Evolutionary conservation across 2,888 invertebrate species (phyloP), one percentile per base, ranked within the genome.

Genomic region (Oscheius myriophilus): DNA sequence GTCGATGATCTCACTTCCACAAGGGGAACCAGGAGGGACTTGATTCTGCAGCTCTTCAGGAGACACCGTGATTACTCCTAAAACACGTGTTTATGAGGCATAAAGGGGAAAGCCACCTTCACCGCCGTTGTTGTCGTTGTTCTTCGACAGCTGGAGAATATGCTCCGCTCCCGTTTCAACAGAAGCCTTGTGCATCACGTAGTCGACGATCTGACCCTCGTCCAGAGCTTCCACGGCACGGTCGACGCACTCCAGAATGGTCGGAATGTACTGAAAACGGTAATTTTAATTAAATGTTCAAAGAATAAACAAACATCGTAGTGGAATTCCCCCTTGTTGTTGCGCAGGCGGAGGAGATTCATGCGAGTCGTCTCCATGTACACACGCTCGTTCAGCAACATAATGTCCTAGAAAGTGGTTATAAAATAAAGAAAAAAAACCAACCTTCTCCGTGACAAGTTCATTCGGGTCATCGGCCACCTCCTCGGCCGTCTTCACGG

Each of bases 111-210:
- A 33, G 9, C 3, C 3, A 33, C 33, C 33, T 33, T 33, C 33
- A 9, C 4, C 33, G 3, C 4, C 33, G 33, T 3, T 33, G 33
- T 33, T 33, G 33, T 3, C 4, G 33, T 33, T 33, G 33, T 33
- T 33, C 33, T 33, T 33, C 33, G 33, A 33, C 33, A 33, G 33
- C 33, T 33, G 33, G 3, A 33, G 33, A 9, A 33, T 33, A 9
- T 9, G 3, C 33, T 33, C 33, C 3, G 33, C 57, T 14, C 57
- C 57, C 4, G 25, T n/a, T 12, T 57, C 57, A 12, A 57, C 43
- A 21, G 57, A 41, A 33, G 57, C n/a, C 43, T 57, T 57, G 25
- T 57, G 57, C 43, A 57, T 57, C 2, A 43, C 21, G 41, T 57
- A 57, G 42, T 41, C 57, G 9, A 42, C 57, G n/a, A 57, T 42